Percentiles rank a stretch among this genome's conserved stretches.
Conservation (phyloP, 2,888 invertebrate genomes). For the Muschampia plurimacula region DNA sequence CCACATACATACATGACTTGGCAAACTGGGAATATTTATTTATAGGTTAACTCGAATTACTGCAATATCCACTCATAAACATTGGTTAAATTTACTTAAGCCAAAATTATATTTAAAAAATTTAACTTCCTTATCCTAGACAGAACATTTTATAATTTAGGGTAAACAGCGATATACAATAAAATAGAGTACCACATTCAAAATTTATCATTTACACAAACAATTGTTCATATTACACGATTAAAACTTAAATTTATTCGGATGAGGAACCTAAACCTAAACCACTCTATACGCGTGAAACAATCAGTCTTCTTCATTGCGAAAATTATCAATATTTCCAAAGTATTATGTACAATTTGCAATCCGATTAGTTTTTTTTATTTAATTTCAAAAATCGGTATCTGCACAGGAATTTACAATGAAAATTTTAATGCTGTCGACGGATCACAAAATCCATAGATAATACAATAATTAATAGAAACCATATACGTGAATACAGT, state of each 20-base stretch:
- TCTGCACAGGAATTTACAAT: constrained; percentile 50
- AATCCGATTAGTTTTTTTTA: constrained; percentile 21
- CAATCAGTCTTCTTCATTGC: constrained; percentile 84
- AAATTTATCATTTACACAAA: constrained; percentile 53
- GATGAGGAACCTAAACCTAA: constrained; percentile 74
- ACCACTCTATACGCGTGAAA: constrained; percentile 77
- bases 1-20: not conserved
- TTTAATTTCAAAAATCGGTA: constrained; percentile 43
- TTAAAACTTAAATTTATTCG: constrained; percentile 74
- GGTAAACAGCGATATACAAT: constrained; percentile 20
- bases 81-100: constrained; percentile 5
- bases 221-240: constrained; percentile 57
- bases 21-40: not conserved
- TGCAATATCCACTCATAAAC: not conserved
- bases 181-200: constrained; percentile 47
- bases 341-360: constrained; percentile 41
- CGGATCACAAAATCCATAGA: constrained; percentile 24
- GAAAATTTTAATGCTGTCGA: constrained; percentile 47
- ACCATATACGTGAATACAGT: too few species aligned
- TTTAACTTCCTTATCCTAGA: not conserved
- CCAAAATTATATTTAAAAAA: constrained; percentile 27
- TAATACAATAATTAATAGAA: not conserved
- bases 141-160: constrained; percentile 9
- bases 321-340: constrained; percentile 78
- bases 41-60: constrained; percentile 5